Evolutionary conservation across 2,797 vertebrate genomes (phyloP).

Genomic region (Delichon dasypus): DNA sequence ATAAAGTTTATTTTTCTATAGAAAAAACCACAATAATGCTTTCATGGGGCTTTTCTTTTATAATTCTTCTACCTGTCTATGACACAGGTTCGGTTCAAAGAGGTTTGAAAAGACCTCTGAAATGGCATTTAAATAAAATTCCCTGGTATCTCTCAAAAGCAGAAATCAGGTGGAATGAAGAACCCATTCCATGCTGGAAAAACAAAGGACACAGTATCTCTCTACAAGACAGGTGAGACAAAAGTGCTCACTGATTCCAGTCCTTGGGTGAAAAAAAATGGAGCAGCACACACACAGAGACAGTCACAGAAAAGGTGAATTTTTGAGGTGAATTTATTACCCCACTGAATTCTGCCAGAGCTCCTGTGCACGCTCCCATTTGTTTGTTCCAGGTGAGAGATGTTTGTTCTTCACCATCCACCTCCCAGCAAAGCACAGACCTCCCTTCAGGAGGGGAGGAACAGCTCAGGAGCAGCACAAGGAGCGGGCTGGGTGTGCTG

Average conservation of each 20-base stretch:
- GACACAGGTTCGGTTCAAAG: not conserved
- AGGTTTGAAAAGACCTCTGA: not conserved
- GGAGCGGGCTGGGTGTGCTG: not conserved
- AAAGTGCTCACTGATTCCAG: rapidly evolving
- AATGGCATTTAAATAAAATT: not conserved
- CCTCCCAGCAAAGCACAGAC: not conserved
- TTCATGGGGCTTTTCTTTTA: not conserved
- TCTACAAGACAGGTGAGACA: not conserved
- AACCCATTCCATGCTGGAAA: not conserved
- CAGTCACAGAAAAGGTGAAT: not conserved
- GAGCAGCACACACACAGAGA: not conserved
- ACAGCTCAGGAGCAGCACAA: not conserved
- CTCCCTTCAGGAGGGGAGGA: not conserved
- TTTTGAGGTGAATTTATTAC: not conserved
- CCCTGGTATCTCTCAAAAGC: not conserved
- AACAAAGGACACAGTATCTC: not conserved
- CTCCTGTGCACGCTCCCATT: not conserved
- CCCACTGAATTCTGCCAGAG: not conserved
- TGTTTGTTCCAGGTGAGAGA: not conserved
- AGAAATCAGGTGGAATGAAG: not conserved
- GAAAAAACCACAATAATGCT: not conserved
- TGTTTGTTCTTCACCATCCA: not conserved
- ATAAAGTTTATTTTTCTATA: not conserved
- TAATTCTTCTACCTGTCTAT: not conserved
- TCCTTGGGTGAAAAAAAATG: not conserved